Conservation (phyloP, 2,113 vertebrate species). For the Guaruba guarouba region DNA sequence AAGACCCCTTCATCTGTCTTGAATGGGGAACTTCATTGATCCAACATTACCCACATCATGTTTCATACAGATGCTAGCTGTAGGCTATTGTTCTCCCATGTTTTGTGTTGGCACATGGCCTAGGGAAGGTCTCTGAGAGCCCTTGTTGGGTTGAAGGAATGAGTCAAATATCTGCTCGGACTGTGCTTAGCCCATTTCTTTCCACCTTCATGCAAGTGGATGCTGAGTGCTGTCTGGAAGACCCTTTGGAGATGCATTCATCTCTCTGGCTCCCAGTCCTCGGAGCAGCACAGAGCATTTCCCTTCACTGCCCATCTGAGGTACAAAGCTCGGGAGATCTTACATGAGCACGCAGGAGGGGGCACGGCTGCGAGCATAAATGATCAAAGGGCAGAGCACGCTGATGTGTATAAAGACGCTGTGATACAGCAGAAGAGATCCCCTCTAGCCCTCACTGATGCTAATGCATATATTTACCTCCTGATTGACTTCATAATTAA, state of each 20-base stretch:
- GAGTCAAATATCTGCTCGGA: not conserved
- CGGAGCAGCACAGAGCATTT: fast-evolving
- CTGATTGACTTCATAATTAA: conserved; percentile 66
- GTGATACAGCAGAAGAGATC: conserved; percentile 30
- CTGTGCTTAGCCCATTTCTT: not conserved
- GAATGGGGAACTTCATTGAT: not conserved
- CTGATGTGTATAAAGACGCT: not conserved
- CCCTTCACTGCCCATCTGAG: fast-evolving
- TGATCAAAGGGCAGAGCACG: conserved; percentile 58
- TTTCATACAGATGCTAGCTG: not conserved
- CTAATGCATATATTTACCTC: conserved; percentile 62
- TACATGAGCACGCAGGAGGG: not conserved
- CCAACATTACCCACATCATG: fast-evolving
- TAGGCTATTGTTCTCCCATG: fast-evolving
- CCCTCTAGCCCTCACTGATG: conserved; percentile 19
- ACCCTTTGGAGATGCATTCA: not conserved
- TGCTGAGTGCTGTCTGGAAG: fast-evolving
- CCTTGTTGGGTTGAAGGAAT: fast-evolving
- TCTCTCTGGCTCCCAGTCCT: not conserved
- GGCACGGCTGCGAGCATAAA: conserved; percentile 10
- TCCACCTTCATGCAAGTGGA: not conserved
- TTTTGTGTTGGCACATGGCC: not conserved
- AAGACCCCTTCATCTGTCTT: not conserved
- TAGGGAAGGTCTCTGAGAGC: not conserved
- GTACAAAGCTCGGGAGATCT: not conserved